These are phyloP conservation scores for Herpailurus yagouaroundi DNA, from an alignment of 2,113 vertebrate genomes.

Conservation along the genomic window DNA sequence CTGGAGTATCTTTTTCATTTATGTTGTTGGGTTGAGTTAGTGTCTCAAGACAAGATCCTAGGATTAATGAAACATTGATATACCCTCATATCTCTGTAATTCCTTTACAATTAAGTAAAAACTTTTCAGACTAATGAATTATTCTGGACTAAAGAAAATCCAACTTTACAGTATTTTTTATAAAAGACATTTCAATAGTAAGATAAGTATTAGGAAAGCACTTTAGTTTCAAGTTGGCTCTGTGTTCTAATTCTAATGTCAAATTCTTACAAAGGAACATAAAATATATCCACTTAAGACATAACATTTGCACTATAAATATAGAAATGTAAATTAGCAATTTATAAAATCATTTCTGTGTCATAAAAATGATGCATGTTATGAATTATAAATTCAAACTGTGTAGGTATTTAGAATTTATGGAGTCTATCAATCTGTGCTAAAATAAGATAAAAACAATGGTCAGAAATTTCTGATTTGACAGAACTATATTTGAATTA, in stretches of 20 bases:
- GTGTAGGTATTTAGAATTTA: not conserved
- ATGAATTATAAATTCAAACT: not conserved
- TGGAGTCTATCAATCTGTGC: not conserved
- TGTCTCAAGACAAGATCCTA: not conserved
- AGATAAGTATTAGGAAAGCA: not conserved
- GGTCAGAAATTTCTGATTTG: not conserved
- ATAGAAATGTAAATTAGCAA: not conserved
- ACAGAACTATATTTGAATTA: not conserved
- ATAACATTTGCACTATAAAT: not conserved
- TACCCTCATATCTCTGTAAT: not conserved
- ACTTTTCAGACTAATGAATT: not conserved
- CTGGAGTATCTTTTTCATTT: not conserved
- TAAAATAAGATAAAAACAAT: not conserved
- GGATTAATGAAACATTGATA: not conserved
- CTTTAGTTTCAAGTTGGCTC: not conserved
- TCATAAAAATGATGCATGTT: not conserved
- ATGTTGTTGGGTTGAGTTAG: not conserved
- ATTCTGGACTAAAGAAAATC: not conserved
- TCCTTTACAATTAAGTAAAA: not conserved
- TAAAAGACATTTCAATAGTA: not conserved
- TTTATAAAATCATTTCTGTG: not conserved
- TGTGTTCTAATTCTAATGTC: not conserved
- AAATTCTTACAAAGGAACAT: not conserved
- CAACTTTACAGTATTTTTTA: not conserved
- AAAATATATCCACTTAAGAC: not conserved